Base-by-base conservation (phyloP, 2,888 invertebrate genomes). In the Dryomyza anilis region DNA sequence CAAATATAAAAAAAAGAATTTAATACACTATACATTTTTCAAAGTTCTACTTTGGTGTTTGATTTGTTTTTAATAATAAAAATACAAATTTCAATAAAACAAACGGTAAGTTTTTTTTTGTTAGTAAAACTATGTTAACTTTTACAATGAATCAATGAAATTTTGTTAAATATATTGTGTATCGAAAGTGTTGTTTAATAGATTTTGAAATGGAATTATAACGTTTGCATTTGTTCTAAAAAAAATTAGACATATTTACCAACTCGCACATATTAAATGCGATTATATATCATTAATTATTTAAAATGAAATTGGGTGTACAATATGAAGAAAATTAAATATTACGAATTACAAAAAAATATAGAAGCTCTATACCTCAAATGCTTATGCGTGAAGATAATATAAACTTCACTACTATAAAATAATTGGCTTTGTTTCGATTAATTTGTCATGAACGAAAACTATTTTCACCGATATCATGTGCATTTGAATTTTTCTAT, bases 231-330 rank as follows among this genome's bases (percentile, higher is more conserved):
- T 55, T 36, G 55, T 29, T 36, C 21, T 14, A 21, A 46, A n/a
- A n/a, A n/a, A n/a, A n/a, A n/a, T n/a, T n/a, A n/a, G n/a, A n/a
- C n/a, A n/a, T n/a, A n/a, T n/a, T n/a, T n/a, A n/a, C n/a, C n/a
- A n/a, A n/a, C n/a, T n/a, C n/a, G n/a, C n/a, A n/a, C n/a, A n/a
- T n/a, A n/a, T n/a, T n/a, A n/a, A n/a, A n/a, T n/a, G n/a, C n/a
- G n/a, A n/a, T n/a, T n/a, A n/a, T n/a, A n/a, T n/a, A n/a, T n/a
- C n/a, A n/a, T n/a, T n/a, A 56, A 30, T 19, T n/a, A 48, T 33
- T 6, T n/a, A 30, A 33, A 61, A 53, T 52, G 33, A 61, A 61
- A 52, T 61, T 61, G 61, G 53, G 53, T 61, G 61, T 61, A 61
- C 61, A 61, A 61, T 61, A 61, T 52, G 30, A 50, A 10, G 50